Evolutionary conservation across 2,888 invertebrate species (phyloP).

Genomic region (Rhingia campestris): DNA sequence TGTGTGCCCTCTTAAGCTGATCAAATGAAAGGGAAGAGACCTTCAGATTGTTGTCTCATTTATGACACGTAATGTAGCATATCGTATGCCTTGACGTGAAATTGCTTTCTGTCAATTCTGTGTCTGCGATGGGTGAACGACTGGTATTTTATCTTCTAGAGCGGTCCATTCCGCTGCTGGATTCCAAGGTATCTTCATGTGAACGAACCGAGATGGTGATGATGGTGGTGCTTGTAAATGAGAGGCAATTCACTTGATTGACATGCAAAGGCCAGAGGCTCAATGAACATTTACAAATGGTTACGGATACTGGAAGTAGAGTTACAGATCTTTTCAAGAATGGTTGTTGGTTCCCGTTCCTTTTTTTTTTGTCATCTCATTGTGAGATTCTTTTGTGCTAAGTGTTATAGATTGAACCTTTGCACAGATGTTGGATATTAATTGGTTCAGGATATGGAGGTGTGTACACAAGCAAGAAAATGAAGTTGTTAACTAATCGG

Average conservation of each 20-base stretch:
- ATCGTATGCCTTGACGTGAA: constrained; percentile 67
- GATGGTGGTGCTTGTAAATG: constrained; percentile 38
- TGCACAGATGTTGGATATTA: constrained; percentile 32
- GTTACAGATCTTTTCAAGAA: not conserved
- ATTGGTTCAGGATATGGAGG: constrained; percentile 1
- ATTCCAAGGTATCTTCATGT: constrained; percentile 13
- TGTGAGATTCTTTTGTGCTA: not conserved
- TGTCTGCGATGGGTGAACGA: constrained; percentile 32
- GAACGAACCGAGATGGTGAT: not conserved
- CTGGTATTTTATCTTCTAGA: constrained; percentile 53
- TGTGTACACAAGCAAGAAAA: not conserved
- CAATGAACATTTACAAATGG: constrained; percentile 38
- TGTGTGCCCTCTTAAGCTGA: constrained; percentile 7
- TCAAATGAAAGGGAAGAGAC: not conserved
- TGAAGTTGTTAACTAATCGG: not conserved
- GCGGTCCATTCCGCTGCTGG: constrained; percentile 57
- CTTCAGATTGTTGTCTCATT: constrained; percentile 70
- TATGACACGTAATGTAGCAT: constrained; percentile 69
- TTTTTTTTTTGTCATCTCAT: constrained; percentile 21
- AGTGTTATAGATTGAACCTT: constrained; percentile 22
- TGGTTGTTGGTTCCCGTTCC: not conserved
- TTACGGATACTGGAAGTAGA: constrained; percentile 33
- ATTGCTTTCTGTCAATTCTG: constrained; percentile 69
- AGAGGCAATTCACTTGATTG: constrained; percentile 65
- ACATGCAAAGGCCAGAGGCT: constrained; percentile 65